A percentile compares a stretch with the other conserved stretches of the same genome.
These are phyloP conservation scores for Hypomecis atomaria DNA, from an alignment of 2,888 invertebrate species.

Conservation along the genomic window DNA sequence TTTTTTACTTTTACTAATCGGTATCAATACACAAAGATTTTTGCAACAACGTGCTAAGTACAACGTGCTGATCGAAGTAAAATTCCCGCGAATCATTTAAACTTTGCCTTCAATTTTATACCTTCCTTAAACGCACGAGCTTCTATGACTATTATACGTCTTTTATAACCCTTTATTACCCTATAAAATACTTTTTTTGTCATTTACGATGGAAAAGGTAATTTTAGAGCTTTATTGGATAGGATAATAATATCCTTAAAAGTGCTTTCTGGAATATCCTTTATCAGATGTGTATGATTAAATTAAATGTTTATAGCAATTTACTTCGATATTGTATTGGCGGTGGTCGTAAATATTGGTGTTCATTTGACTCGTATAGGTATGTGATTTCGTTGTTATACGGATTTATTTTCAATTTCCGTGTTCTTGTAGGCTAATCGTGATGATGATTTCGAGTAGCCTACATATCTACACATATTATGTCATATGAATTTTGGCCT, in stretches of 20 bases:
- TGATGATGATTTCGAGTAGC: too few species aligned
- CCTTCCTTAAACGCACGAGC: slow-evolving; percentile 42
- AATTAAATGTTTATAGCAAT: slow-evolving; percentile 14
- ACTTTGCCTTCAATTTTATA: slow-evolving; percentile 24
- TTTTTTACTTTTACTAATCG: too few species aligned
- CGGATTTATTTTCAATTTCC: not conserved
- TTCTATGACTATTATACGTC: slow-evolving; percentile 19
- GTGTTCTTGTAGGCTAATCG: too few species aligned
- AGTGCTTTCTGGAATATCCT: slow-evolving; percentile 10
- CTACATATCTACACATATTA: too few species aligned
- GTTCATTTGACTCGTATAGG: too few species aligned
- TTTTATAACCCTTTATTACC: slow-evolving; percentile 43
- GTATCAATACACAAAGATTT: too few species aligned
- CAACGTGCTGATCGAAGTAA: too few species aligned
- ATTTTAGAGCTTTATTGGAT: slow-evolving; percentile 18
- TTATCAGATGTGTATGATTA: slow-evolving; percentile 10
- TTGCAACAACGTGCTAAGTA: too few species aligned
- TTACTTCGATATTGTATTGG: not conserved
- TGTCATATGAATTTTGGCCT: too few species aligned
- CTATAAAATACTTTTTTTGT: slow-evolving; percentile 48
- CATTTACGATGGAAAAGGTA: slow-evolving; percentile 35
- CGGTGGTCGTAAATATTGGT: not conserved
- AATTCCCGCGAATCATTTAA: too few species aligned
- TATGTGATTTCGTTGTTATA: not conserved
- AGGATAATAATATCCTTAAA: slow-evolving; percentile 20